Evolutionary conservation across 2,888 invertebrate species (phyloP).

Genomic region (Cerastoderma edule): DNA sequence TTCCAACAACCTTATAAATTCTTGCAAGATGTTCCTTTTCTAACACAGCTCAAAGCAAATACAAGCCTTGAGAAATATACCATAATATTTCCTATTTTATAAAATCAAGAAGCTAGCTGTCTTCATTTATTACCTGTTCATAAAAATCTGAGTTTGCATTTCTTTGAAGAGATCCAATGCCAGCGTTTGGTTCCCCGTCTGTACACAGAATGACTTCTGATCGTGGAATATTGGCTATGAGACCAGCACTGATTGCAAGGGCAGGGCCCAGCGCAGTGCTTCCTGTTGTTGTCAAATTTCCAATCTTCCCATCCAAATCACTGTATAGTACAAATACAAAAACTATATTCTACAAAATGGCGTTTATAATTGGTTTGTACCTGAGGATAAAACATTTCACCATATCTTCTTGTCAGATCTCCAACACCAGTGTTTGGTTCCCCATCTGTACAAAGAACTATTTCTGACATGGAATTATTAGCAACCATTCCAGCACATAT

Average conservation of each 20-base stretch:
- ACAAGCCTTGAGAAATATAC: too few relatives aligned
- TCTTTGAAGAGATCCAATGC: conserved; percentile 62
- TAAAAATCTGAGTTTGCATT: conserved; percentile 49
- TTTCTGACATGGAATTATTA: conserved; percentile 71
- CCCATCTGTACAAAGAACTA: conserved; percentile 80
- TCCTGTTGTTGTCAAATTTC: conserved; percentile 57
- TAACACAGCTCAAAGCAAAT: too few relatives aligned
- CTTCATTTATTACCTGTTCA: conserved; percentile 58
- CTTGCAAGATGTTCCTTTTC: too few relatives aligned
- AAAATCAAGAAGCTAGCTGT: too few relatives aligned
- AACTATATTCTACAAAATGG: background rate
- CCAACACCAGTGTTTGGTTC: too few relatives aligned
- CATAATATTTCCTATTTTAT: too few relatives aligned
- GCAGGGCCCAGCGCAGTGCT: conserved; percentile 79
- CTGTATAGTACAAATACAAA: conserved; percentile 54
- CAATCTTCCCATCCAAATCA: conserved; percentile 57
- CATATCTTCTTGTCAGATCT: conserved; percentile 22
- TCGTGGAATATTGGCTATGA: conserved; percentile 65
- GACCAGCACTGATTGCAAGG: conserved; percentile 71
- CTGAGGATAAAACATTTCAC: conserved; percentile 43
- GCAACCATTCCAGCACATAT: conserved; percentile 73
- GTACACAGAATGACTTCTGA: conserved; percentile 78
- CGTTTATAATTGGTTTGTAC: too few relatives aligned
- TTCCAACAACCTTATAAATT: too few relatives aligned
- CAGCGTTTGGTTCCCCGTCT: too few relatives aligned